Base-by-base conservation (phyloP, 2,888 invertebrate species). In the Noctuana brunneofusca region DNA sequence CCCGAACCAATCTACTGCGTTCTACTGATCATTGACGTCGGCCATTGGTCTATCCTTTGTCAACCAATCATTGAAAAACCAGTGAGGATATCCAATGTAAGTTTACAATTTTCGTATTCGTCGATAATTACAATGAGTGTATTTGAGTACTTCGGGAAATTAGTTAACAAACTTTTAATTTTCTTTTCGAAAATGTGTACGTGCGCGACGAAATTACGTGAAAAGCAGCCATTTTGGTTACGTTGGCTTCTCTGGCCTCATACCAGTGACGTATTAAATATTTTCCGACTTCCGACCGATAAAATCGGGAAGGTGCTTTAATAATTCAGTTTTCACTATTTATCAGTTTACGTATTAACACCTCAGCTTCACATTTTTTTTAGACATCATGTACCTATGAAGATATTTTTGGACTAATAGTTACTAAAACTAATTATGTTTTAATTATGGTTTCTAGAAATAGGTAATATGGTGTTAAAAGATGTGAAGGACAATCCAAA, bases 31-130 rank as follows among this genome's bases (percentile, higher is more conserved):
- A 92, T 92, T 92, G 93, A 95, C 95, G 94, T 93, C 95, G 95
- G 93, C 95, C 95, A 95, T 95, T 95, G 95, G 95, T 95, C 95
- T 95, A 95, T 93, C 94, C 93, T 94, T 94, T 93, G 94, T 94
- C 95, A 95, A 95, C 96, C 96, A 96, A 96, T 96, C 96, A 96
- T 95, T 93, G 95, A 93, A 94, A 95, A 94, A 95, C 94, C 94
- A 94, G 94, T 86, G 84, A 90, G 86, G 81, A 72, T 73, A 74
- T 78, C 82, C 86, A 86, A 87, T 89, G 91, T 91, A 91, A 91
- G 90, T 91, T 84, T 81, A 80, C 84, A 84, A 83, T 83, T 82
- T 86, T 85, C 82, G 74, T 75, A 83, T 86, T 85, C 82, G 74
- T 75, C 78, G 76, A 87, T 78, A 83, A 83, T 80, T 79, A 71